Percentiles rank a stretch among this genome's conserved stretches.
phyloP scores from a whole-genome alignment of 2,888 invertebrate genomes.

The Silvanus unidentatus region DNA sequence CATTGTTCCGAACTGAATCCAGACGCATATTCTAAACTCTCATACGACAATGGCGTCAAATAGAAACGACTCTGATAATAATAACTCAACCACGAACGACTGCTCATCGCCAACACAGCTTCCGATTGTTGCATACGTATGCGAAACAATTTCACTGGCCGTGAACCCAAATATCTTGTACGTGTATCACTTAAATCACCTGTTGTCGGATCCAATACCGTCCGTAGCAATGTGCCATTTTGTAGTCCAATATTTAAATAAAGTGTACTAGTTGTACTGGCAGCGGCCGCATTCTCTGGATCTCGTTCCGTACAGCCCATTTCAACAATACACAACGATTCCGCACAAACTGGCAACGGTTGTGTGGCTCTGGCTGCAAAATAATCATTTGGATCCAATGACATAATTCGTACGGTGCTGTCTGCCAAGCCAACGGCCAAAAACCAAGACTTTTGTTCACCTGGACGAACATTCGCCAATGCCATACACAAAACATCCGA shows the following conservation, averaged over 20 bases:
- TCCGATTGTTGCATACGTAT: constrained; percentile 94
- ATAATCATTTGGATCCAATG: constrained; percentile 94
- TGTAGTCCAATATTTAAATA: constrained; percentile 96
- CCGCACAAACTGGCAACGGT: constrained; percentile 91
- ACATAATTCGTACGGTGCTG: constrained; percentile 95
- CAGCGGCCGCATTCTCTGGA: constrained; percentile 53
- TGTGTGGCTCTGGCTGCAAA: constrained; percentile 94
- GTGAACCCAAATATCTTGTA: constrained; percentile 91
- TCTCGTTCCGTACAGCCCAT: constrained; percentile 69
- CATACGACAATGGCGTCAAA: constrained; percentile 92
- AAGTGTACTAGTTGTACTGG: constrained; percentile 66
- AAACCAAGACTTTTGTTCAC: constrained; percentile 93
- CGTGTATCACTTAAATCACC: constrained; percentile 96
- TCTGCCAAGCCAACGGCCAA: constrained; percentile 93
- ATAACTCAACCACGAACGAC: constrained; percentile 96
- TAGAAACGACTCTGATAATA: constrained; percentile 96
- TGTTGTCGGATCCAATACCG: constrained; percentile 90
- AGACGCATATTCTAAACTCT: constrained; percentile 94
- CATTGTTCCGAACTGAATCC: constrained; percentile 97
- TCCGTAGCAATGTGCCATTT: constrained; percentile 90
- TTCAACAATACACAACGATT: constrained; percentile 95
- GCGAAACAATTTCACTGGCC: constrained; percentile 84
- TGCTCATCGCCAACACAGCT: constrained; percentile 96
- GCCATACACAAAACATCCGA: constrained; percentile 99
- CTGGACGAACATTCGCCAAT: constrained; percentile 87